Evolutionary conservation across 2,113 vertebrate species (phyloP).

Genomic region (Syngnathus scovelli): DNA sequence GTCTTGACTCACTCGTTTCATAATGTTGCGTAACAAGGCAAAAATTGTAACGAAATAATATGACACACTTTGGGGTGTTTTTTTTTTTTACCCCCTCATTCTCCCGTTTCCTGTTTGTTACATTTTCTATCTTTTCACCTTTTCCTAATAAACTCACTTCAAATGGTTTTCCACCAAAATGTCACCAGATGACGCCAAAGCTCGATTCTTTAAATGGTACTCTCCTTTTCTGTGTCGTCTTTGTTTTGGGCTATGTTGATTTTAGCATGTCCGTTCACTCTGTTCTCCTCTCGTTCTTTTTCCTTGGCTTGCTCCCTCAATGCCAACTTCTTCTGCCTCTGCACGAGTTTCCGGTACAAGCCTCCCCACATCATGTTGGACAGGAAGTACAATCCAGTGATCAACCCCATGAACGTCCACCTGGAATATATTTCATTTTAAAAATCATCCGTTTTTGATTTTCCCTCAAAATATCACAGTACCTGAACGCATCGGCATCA

Average conservation of each 20-base stretch:
- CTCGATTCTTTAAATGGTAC: slow-evolving; percentile 54
- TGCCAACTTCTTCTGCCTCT: slow-evolving; percentile 53
- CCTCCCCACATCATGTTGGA: slow-evolving; percentile 48
- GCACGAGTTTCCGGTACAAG: slow-evolving; percentile 55
- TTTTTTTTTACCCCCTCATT: background rate
- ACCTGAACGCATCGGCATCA: slow-evolving; percentile 77
- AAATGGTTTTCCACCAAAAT: background rate
- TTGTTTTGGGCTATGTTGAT: slow-evolving; percentile 41
- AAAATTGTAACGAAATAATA: background rate
- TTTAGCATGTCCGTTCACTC: slow-evolving; percentile 31
- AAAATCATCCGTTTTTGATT: background rate
- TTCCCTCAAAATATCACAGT: background rate
- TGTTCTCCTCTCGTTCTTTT: slow-evolving; percentile 35
- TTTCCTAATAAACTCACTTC: too few relatives aligned
- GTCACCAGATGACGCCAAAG: background rate
- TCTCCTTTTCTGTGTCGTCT: slow-evolving; percentile 57
- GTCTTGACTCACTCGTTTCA: slow-evolving; percentile 5
- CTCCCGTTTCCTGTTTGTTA: background rate
- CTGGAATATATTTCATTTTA: slow-evolving; percentile 37
- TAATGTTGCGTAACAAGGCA: slow-evolving; percentile 30
- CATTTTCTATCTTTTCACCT: background rate
- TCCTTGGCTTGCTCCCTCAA: slow-evolving; percentile 50
- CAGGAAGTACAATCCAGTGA: slow-evolving; percentile 52
- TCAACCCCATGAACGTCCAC: slow-evolving; percentile 62
- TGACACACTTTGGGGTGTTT: background rate